These are phyloP conservation scores for Cyphomyrus discorhynchus DNA, from an alignment of 2,113 vertebrate genomes.

Conservation along the genomic window DNA sequence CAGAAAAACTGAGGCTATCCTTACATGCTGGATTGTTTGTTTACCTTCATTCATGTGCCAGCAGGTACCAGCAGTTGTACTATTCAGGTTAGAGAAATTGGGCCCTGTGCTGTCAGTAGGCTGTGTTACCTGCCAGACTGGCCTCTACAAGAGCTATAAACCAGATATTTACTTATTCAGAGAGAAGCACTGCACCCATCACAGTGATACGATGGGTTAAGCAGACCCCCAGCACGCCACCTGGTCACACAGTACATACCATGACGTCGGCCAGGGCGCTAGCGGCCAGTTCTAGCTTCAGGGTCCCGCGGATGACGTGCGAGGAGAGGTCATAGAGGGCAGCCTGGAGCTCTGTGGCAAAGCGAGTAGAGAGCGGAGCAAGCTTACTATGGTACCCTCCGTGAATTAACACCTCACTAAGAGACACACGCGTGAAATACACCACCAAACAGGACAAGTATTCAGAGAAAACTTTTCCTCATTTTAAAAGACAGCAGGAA, in stretches of 20 bases:
- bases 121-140: not conserved
- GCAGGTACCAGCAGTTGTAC: not conserved
- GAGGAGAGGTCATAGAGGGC: slow-evolving; percentile 88
- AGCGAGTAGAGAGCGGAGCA: slow-evolving; percentile 28
- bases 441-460: not conserved
- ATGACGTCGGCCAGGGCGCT: slow-evolving; percentile 81
- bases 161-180: not conserved
- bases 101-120: not conserved
- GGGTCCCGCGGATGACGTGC: slow-evolving; percentile 83
- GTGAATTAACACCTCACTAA: not conserved
- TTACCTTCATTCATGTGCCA: not conserved
- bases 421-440: not conserved
- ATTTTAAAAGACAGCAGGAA: not conserved
- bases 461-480: not conserved
- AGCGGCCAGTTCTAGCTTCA: slow-evolving; percentile 86
- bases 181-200: not conserved
- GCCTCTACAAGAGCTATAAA: not conserved
- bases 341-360: slow-evolving; percentile 78
- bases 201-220: not conserved
- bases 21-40: not conserved
- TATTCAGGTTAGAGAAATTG: not conserved
- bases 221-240: not conserved
- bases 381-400: not conserved
- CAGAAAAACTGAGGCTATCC: not conserved
- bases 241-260: slow-evolving; percentile 57